Percentiles rank a stretch among this genome's conserved stretches.
These are phyloP conservation scores for Pristiophorus japonicus DNA, from an alignment of 2,113 vertebrate species.

Conservation along the genomic window DNA sequence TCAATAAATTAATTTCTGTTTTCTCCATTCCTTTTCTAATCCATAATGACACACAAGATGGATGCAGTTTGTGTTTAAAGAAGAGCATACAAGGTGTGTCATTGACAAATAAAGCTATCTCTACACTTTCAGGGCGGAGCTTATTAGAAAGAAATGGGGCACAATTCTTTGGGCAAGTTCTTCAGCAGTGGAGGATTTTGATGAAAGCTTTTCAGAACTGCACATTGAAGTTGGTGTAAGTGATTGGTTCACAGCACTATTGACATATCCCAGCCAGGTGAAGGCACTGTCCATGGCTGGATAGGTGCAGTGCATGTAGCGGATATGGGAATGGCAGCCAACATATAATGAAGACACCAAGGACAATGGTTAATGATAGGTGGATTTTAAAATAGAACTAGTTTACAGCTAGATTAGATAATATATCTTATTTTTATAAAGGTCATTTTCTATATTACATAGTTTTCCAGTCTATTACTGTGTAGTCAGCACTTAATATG, in stretches of 20 bases:
- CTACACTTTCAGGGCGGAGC: not conserved
- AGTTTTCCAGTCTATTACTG: not conserved
- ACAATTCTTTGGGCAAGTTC: not conserved
- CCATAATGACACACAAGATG: not conserved
- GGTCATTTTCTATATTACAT: too few relatives aligned
- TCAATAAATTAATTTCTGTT: not conserved
- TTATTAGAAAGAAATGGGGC: not conserved
- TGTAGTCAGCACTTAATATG: not conserved
- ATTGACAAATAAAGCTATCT: not conserved
- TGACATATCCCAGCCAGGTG: conserved; percentile 96
- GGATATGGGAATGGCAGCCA: conserved; percentile 96
- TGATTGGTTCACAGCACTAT: conserved; percentile 95
- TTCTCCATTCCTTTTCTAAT: not conserved
- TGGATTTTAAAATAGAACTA: too few relatives aligned
- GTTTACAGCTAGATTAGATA: too few relatives aligned
- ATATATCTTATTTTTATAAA: too few relatives aligned
- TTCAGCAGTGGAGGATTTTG: conserved; percentile 93
- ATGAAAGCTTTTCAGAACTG: conserved; percentile 97
- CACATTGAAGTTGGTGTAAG: conserved; percentile 95
- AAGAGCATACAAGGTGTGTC: not conserved
- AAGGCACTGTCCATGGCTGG: conserved; percentile 87
- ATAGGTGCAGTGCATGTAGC: conserved; percentile 89
- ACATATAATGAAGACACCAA: conserved; percentile 97
- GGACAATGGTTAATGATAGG: too few relatives aligned
- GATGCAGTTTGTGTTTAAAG: not conserved